phyloP scores from a whole-genome alignment of 1,140 invertebrate species.

The Lasaia peninsularis region DNA sequence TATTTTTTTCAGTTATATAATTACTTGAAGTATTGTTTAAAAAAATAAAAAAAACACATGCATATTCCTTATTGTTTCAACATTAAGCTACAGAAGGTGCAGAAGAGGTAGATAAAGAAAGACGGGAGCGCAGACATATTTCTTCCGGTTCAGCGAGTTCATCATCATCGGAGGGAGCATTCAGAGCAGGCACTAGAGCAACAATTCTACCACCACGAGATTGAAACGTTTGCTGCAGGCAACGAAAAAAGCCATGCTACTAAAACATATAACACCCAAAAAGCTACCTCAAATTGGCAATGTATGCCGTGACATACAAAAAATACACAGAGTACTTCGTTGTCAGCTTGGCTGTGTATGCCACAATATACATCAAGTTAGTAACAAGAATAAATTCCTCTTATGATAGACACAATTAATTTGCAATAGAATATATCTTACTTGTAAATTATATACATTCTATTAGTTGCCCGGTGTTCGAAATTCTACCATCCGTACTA shows the following conservation, averaged over 20 bases:
- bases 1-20: too few relatives aligned
- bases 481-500: too few relatives aligned
- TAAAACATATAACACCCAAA: slow-evolving; percentile 21
- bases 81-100: too few relatives aligned
- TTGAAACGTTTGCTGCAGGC: slow-evolving; percentile 23
- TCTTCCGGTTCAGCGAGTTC: slow-evolving; percentile 17
- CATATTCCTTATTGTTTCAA: too few relatives aligned
- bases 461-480: too few relatives aligned
- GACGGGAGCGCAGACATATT: not conserved
- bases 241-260: slow-evolving; percentile 21
- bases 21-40: too few relatives aligned
- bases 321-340: slow-evolving; percentile 11
- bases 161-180: slow-evolving; percentile 28
- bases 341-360: not conserved
- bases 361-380: not conserved
- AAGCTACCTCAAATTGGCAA: slow-evolving; percentile 20
- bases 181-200: slow-evolving; percentile 28
- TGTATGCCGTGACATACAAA: slow-evolving; percentile 19
- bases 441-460: too few relatives aligned
- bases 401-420: too few relatives aligned
- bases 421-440: too few relatives aligned
- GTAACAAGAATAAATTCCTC: too few relatives aligned
- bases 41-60: too few relatives aligned
- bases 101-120: too few relatives aligned
- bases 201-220: slow-evolving; percentile 28